These are phyloP conservation scores for Sternarchorhynchus goeldii DNA, from an alignment of 2,797 vertebrate species.

Conservation along the genomic window DNA sequence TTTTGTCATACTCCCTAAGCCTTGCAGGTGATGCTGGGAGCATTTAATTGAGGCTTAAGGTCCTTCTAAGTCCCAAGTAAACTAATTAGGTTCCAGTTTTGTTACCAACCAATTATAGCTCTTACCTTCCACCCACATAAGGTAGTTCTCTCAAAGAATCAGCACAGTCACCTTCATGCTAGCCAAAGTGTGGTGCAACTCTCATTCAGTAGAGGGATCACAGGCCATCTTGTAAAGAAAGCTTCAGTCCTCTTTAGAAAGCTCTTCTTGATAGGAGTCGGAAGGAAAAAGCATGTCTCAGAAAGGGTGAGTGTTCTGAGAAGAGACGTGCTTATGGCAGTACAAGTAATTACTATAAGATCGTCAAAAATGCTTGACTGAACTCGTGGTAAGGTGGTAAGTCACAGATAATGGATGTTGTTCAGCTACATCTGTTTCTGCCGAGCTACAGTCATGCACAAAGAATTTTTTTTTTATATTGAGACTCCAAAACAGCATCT, in stretches of 20 bases:
- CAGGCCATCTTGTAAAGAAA: background rate
- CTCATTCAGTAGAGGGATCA: background rate
- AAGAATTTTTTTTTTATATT: background rate
- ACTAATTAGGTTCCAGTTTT: slow-evolving; percentile 4
- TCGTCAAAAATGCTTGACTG: background rate
- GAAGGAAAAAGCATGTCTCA: background rate
- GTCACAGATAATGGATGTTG: background rate
- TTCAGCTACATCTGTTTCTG: background rate
- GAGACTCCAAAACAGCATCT: too few relatives aligned
- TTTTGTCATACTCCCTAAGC: background rate
- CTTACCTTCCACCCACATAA: background rate
- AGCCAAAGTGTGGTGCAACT: background rate
- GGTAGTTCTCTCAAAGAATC: background rate
- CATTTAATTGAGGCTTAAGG: background rate
- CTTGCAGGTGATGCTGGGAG: background rate
- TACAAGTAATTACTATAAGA: background rate
- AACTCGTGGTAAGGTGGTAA: background rate
- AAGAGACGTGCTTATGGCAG: background rate
- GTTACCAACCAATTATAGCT: background rate
- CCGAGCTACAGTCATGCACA: background rate
- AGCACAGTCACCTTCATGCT: background rate
- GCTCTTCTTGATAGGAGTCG: background rate
- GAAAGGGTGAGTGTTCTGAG: background rate
- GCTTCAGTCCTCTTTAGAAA: background rate
- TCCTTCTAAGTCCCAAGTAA: slow-evolving; percentile 1